Evolutionary conservation across 2,797 vertebrate species (phyloP).

Genomic region (Pseudochirops corinnae): DNA sequence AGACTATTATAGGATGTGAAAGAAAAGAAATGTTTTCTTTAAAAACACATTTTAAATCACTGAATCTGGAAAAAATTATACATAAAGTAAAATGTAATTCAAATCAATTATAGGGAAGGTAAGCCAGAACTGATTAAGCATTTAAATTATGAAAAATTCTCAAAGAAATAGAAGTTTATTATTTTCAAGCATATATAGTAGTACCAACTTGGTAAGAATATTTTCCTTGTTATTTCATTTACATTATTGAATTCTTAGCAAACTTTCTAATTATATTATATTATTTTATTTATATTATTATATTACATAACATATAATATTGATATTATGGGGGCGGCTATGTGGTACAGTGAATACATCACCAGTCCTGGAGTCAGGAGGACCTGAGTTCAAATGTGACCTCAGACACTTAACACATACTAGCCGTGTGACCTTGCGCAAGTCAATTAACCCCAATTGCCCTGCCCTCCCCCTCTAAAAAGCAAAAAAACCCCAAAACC

Average conservation of each 20-base stretch:
- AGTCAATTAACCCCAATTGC: no score
- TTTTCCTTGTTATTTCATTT: neutral
- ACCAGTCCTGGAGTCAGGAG: no score
- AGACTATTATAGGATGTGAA: neutral
- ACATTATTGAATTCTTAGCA: neutral
- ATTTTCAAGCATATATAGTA: neutral
- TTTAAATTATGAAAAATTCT: neutral
- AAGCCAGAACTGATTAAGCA: neutral
- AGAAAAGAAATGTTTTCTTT: neutral
- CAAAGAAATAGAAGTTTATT: neutral
- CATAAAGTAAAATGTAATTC: neutral
- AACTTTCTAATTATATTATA: neutral
- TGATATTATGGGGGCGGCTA: no score
- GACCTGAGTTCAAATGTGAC: no score
- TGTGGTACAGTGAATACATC: no score
- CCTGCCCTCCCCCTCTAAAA: no score
- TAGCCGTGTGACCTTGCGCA: no score
- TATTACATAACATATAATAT: no score
- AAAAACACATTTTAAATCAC: neutral
- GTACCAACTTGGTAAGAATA: neutral
- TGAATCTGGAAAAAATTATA: neutral
- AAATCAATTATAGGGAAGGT: neutral
- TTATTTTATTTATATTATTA: no score
- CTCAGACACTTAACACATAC: no score
- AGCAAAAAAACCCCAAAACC: no score